Base-by-base conservation (phyloP, 2,113 vertebrate genomes). In the Motacilla tschutschensis region DNA sequence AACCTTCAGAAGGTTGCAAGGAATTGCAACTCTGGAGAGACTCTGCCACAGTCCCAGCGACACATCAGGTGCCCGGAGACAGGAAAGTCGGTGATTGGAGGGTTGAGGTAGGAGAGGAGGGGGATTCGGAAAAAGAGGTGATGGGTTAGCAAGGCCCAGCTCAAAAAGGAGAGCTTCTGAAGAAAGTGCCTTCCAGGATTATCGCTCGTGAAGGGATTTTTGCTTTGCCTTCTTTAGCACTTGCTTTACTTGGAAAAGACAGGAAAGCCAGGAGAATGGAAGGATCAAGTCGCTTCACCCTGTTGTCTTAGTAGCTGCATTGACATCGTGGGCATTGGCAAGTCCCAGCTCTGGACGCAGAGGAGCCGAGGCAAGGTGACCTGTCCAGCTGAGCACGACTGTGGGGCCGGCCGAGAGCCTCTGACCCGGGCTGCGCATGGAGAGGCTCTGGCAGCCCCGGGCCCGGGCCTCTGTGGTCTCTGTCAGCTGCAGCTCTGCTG, bases 261-360 rank as follows among this genome's bases (percentile, higher is more conserved):
- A 14, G 8, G 5, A 74, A 43, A 35, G 29, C 26, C 46, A 9
- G 54, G 44, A 72, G 69, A n/a, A 5, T 0, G 36, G 19, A 46
- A 62, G 35, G 36, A 17, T 21, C 3, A 0, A 1, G 28, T 40
- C 7, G 0, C 46, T 13, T 33, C 28, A 3, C 19, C 33, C 31
- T 20, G 18, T 14, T 14, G 1, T 6, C 41, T 20, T 4, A 13
- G 53, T 2, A 28, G 12, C 55, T 18, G 18, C 0, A 1, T 4
- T 47, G 58, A 8, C 43, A 3, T 13, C 0, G 0, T 1, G 14
- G 31, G 16, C 14, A 0, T 5, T 12, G 74, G n/a, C 26, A 25
- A 25, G 35, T 35, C 8, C 36, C 22, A 8, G 65, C 58, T 64
- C 2, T 3, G 51, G 43, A n/a, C 4, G 2, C 46, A n/a, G 35